Percentiles rank a stretch among this genome's conserved stretches.
Conservation (phyloP, 1,140 invertebrate genomes). For the Oncopodura yosiiana region DNA sequence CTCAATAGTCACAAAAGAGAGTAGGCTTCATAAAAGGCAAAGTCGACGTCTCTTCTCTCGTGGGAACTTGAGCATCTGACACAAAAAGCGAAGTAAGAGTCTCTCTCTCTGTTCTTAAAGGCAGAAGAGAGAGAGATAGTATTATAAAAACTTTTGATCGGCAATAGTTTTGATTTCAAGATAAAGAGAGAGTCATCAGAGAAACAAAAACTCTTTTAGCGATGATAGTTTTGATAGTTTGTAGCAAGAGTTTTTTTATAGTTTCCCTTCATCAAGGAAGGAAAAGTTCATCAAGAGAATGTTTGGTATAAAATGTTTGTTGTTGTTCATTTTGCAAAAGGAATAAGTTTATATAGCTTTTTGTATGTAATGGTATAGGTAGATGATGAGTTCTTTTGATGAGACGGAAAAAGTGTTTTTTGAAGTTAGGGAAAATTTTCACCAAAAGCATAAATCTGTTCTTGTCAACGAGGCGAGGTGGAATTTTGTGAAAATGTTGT, state of each 20-base stretch:
- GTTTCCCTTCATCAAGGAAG: background rate
- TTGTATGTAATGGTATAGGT: background rate
- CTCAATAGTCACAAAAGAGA: background rate
- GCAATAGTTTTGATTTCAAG: slow-evolving; percentile 25
- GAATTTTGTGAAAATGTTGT: background rate
- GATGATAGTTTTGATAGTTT: background rate
- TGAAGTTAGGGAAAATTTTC: background rate
- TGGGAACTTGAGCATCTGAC: slow-evolving; percentile 24
- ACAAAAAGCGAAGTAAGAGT: too few species aligned
- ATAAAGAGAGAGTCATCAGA: slow-evolving; percentile 22
- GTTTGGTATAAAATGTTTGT: background rate
- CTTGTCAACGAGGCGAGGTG: background rate
- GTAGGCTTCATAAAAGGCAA: background rate
- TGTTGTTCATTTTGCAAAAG: background rate
- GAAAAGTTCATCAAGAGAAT: background rate
- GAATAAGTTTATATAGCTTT: background rate
- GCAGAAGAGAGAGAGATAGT: too few species aligned
- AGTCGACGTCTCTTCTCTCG: slow-evolving; percentile 23
- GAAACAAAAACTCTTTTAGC: background rate
- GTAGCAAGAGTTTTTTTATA: background rate
- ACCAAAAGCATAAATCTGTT: background rate
- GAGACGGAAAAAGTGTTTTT: background rate
- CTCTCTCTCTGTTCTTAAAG: too few species aligned
- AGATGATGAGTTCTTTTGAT: background rate
- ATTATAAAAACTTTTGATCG: slow-evolving; percentile 2